Evolutionary conservation across 2,888 invertebrate species (phyloP).

Genomic region (Smittia aterrima): DNA sequence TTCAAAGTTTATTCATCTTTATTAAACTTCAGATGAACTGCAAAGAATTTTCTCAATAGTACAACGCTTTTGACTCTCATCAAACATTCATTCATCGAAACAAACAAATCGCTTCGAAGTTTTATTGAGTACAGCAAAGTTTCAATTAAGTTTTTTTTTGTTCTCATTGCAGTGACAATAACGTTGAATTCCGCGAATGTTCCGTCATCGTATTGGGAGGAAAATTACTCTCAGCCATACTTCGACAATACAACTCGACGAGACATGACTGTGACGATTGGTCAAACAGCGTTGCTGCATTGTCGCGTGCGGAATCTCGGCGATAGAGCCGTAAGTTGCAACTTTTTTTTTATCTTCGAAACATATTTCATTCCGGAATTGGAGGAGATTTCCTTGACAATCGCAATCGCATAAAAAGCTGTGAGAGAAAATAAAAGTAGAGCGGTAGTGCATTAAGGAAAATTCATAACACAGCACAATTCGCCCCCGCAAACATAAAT

Average conservation of each 20-base stretch:
- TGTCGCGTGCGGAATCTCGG: slow-evolving; percentile 84
- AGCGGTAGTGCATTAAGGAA: slow-evolving; percentile 33
- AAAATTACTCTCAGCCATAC: slow-evolving; percentile 79
- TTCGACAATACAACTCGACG: slow-evolving; percentile 84
- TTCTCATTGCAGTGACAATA: slow-evolving; percentile 15
- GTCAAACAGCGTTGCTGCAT: slow-evolving; percentile 81
- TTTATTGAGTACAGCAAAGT: no score
- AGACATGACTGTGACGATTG: slow-evolving; percentile 82
- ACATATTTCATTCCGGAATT: slow-evolving; percentile 13
- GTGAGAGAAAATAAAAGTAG: background rate
- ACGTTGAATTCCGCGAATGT: background rate
- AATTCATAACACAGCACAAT: slow-evolving; percentile 7
- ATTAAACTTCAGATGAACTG: no score
- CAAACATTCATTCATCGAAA: no score
- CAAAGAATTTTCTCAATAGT: no score
- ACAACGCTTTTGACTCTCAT: no score
- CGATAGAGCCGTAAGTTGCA: slow-evolving; percentile 78
- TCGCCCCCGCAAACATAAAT: background rate
- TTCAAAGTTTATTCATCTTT: no score
- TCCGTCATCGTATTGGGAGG: slow-evolving; percentile 49
- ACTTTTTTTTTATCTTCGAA: background rate
- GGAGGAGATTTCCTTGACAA: background rate
- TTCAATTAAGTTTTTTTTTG: no score
- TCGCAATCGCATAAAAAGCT: background rate
- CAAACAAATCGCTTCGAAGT: no score